Evolutionary conservation across 2,797 vertebrate genomes (phyloP), one percentile per base, ranked within the genome.

Genomic region (Poecilia velifera): DNA sequence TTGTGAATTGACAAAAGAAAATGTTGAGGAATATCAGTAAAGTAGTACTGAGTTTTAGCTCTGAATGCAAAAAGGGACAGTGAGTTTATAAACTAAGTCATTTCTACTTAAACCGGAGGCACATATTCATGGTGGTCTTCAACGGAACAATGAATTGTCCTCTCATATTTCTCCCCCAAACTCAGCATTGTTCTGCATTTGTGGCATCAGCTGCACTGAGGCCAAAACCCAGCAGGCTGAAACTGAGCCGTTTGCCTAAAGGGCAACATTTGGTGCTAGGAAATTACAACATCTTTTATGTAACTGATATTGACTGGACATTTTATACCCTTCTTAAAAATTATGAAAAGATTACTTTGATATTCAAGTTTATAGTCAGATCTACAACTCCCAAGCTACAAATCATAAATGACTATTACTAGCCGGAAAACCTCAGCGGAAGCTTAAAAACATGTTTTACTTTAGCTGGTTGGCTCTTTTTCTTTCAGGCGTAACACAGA

Each of bases 201-300:
- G 34, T 39, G 7, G 10, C 66, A 66, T 34, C 71, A 82, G 6
- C n/a, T 53, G 59, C 39, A 68, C 70, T 36, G 16, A 57, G 51
- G 55, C 20, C 68, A 41, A 76, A 78, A 78, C 34, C 6, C 31
- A 74, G 31, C 31, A 51, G 25, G 6, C 31, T 64, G 72, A 78
- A 87, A 85, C 71, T 55, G 47, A 78, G 74, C 25, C n/a, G 22
- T 66, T 41, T 43, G 25, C 31, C 1, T 6, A 53, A n/a, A 70
- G 62, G 16, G 39, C 16, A 22, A 8, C 20, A 45, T 71, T 8
- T 45, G 25, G 25, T 45, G 41, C 1, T 6, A n/a, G 22, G 43
- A 13, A n/a, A 10, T 70, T n/a, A 70, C 39, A n/a, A 39, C 64
- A 25, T 70, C 39, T 70, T 70, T 43, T 70, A 25, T 43, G 20